These are phyloP conservation scores for Sciurus vulgaris DNA, from an alignment of 2,797 vertebrate species.

Conservation along the genomic window DNA sequence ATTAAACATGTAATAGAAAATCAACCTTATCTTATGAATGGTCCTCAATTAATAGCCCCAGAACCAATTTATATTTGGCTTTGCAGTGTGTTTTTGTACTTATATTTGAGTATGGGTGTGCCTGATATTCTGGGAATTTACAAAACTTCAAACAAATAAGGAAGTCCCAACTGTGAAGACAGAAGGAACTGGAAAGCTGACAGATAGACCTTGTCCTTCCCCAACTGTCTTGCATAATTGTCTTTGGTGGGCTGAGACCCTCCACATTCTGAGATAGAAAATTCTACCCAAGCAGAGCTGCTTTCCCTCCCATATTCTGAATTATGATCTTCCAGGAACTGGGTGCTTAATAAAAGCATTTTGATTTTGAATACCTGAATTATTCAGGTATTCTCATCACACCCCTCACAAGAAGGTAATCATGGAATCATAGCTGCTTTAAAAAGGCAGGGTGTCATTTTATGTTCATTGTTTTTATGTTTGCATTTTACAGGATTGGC, in stretches of 20 bases:
- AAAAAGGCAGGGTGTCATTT: neutral
- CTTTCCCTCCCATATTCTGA: neutral
- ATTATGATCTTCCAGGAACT: neutral
- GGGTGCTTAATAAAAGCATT: neutral
- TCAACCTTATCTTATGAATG: slow-evolving; percentile 57
- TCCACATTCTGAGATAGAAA: neutral
- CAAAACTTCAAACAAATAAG: slow-evolving; percentile 73
- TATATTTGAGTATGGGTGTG: slow-evolving; percentile 73
- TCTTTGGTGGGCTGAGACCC: neutral
- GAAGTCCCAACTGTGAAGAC: slow-evolving; percentile 68
- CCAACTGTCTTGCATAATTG: slow-evolving; percentile 8
- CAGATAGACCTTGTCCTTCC: slow-evolving; percentile 21
- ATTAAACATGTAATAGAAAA: slow-evolving; percentile 69
- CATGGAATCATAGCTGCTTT: neutral
- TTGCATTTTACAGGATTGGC: neutral
- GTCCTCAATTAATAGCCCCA: slow-evolving; percentile 12
- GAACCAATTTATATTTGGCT: slow-evolving; percentile 68
- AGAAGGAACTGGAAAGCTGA: slow-evolving; percentile 61
- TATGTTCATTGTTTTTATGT: slow-evolving; percentile 14
- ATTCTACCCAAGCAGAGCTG: accelerated
- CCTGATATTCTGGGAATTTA: slow-evolving; percentile 75
- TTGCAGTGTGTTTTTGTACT: slow-evolving; percentile 75
- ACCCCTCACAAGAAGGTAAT: neutral
- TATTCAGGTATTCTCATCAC: slow-evolving; percentile 45
- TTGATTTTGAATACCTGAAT: neutral